Percentiles rank a stretch among this genome's conserved stretches.
These are phyloP conservation scores for Ascidia mentula DNA, from an alignment of 23 tunicate genomes.

Conservation along the genomic window DNA sequence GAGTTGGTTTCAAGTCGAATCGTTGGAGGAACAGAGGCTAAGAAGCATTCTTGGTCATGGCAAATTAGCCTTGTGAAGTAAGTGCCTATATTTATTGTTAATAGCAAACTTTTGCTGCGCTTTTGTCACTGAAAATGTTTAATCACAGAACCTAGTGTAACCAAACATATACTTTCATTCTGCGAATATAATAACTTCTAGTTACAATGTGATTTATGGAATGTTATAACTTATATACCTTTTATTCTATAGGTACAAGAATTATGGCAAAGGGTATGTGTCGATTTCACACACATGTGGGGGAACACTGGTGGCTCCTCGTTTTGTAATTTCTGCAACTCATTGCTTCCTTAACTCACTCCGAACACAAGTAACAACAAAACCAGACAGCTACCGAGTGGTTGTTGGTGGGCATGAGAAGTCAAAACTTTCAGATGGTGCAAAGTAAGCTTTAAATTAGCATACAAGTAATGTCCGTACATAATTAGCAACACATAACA, in stretches of 20 bases:
- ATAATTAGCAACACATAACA: no score
- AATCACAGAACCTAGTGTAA: no score
- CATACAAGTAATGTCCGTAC: no score
- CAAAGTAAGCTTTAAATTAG: no score
- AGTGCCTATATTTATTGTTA: background rate
- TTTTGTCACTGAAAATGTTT: no score
- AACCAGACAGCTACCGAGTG: conserved; percentile 21
- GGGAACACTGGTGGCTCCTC: conserved; percentile 45
- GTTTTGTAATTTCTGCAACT: conserved; percentile 43
- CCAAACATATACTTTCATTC: no score
- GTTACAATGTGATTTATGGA: no score
- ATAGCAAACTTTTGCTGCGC: no score
- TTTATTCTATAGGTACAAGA: conserved; percentile 19
- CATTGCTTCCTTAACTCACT: conserved; percentile 44
- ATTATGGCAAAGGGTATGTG: conserved; percentile 18
- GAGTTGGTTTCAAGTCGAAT: conserved; percentile 43
- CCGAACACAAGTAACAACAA: conserved; percentile 14
- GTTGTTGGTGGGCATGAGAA: conserved; percentile 49
- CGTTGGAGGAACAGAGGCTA: conserved; percentile 69
- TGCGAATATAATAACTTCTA: no score
- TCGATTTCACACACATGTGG: conserved; percentile 50
- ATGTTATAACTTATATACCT: background rate
- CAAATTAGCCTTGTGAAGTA: conserved; percentile 47
- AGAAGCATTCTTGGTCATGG: conserved; percentile 62
- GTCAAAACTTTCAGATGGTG: conserved; percentile 23